phyloP scores from a whole-genome alignment of 2,888 invertebrate species.

The Argyresthia goedartella region DNA sequence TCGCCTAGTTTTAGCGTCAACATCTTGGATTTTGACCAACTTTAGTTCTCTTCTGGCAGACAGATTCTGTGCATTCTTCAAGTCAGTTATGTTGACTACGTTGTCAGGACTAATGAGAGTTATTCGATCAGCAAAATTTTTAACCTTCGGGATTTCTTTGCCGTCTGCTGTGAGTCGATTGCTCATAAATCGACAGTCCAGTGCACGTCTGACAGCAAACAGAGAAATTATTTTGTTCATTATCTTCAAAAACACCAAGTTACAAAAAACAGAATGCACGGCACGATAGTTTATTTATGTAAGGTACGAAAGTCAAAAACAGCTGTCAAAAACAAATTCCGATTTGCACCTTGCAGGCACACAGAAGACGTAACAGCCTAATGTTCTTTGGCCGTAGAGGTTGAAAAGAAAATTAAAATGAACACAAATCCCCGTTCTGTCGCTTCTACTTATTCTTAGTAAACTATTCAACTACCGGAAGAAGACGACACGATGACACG shows the following conservation, averaged over 20 bases:
- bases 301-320: too few relatives aligned
- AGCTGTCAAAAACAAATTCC: too few relatives aligned
- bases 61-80: conserved; percentile 79
- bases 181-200: conserved; percentile 29
- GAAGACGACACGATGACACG: too few relatives aligned
- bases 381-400: too few relatives aligned
- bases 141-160: conserved; percentile 55
- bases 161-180: conserved; percentile 43
- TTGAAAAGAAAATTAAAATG: too few relatives aligned
- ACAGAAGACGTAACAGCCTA: too few relatives aligned
- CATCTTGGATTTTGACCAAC: conserved; percentile 76
- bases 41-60: conserved; percentile 77
- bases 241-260: conserved; percentile 8
- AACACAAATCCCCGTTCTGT: too few relatives aligned
- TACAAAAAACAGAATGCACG: too few relatives aligned
- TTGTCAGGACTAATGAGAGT: conserved; percentile 74
- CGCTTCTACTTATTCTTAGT: too few relatives aligned
- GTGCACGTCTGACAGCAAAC: conserved; percentile 24
- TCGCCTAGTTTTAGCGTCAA: conserved; percentile 76
- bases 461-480: too few relatives aligned
- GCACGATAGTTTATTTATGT: too few relatives aligned
- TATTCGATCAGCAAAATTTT: conserved; percentile 62
- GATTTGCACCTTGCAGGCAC: too few relatives aligned
- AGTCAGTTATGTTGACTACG: conserved; percentile 68
- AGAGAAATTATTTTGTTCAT: conserved; percentile 38